Conservation (phyloP, 2,888 invertebrate genomes). For the Clistopyga incitator region DNA sequence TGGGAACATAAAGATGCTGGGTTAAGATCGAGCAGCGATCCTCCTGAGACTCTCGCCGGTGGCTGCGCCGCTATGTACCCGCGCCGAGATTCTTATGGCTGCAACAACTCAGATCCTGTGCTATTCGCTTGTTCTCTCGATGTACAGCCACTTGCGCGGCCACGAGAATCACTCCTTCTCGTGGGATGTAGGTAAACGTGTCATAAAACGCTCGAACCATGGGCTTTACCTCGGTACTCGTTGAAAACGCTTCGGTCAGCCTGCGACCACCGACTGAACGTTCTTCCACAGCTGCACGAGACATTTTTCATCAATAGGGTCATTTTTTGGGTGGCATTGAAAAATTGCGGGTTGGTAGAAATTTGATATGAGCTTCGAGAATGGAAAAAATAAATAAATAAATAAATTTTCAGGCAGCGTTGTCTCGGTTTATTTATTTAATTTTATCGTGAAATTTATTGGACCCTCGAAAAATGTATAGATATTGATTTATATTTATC, state of each 20-base stretch:
- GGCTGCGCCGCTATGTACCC: not conserved
- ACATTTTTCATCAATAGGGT: not conserved
- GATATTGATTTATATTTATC: too few species aligned
- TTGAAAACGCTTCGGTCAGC: conserved; percentile 28
- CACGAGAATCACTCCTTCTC: conserved; percentile 57
- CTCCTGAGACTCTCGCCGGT: conserved; percentile 28
- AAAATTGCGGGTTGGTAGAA: too few species aligned
- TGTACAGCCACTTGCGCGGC: conserved; percentile 30
- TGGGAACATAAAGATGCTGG: conserved; percentile 58
- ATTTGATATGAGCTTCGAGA: too few species aligned
- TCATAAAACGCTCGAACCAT: conserved; percentile 65
- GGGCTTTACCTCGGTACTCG: conserved; percentile 19
- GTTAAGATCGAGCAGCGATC: conserved; percentile 24
- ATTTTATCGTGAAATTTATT: too few species aligned
- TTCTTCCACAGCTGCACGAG: not conserved
- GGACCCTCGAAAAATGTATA: too few species aligned
- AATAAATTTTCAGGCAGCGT: too few species aligned
- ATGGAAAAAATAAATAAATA: too few species aligned
- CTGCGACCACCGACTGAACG: conserved; percentile 5
- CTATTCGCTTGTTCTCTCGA: conserved; percentile 46
- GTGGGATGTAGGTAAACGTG: conserved; percentile 73
- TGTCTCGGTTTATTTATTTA: too few species aligned
- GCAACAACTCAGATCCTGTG: conserved; percentile 24
- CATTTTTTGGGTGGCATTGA: not conserved
- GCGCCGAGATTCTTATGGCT: conserved; percentile 34